Evolutionary conservation across 1,140 invertebrate species (phyloP).

Genomic region (Globodera rostochiensis): DNA sequence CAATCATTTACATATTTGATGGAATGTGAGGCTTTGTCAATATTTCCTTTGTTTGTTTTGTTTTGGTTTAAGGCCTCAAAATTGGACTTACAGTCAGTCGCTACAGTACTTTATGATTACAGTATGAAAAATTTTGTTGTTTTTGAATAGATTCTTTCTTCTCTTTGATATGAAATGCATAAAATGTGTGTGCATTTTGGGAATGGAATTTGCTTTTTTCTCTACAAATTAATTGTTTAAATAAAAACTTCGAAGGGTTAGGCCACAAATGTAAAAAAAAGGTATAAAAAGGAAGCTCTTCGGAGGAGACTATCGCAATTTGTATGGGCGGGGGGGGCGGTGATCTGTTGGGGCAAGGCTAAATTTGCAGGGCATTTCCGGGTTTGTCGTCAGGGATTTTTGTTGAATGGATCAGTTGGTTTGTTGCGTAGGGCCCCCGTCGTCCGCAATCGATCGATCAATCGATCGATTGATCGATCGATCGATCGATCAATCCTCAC

Average conservation of each 20-base stretch:
- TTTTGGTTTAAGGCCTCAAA: too few species aligned
- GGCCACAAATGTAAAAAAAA: neutral
- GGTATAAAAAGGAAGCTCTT: neutral
- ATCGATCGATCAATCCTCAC: neutral
- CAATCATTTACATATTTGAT: too few species aligned
- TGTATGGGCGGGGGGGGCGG: too few species aligned
- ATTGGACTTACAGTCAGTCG: too few species aligned
- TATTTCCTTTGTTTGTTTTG: too few species aligned
- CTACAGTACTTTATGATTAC: too few species aligned
- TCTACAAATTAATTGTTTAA: neutral
- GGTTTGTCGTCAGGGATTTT: neutral
- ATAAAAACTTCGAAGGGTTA: neutral
- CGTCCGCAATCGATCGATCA: too few species aligned
- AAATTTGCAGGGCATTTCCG: too few species aligned
- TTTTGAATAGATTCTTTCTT: conserved; percentile 1
- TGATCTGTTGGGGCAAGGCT: too few species aligned
- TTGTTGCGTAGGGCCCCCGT: neutral
- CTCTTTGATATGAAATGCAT: neutral
- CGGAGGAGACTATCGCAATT: neutral
- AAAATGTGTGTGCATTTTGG: neutral
- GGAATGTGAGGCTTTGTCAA: too few species aligned
- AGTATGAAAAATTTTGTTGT: neutral
- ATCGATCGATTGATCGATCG: neutral
- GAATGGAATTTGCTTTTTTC: too few species aligned
- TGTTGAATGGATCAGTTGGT: neutral